phyloP scores from a whole-genome alignment of 1,140 invertebrate species.

The Condylostylus longicornis region DNA sequence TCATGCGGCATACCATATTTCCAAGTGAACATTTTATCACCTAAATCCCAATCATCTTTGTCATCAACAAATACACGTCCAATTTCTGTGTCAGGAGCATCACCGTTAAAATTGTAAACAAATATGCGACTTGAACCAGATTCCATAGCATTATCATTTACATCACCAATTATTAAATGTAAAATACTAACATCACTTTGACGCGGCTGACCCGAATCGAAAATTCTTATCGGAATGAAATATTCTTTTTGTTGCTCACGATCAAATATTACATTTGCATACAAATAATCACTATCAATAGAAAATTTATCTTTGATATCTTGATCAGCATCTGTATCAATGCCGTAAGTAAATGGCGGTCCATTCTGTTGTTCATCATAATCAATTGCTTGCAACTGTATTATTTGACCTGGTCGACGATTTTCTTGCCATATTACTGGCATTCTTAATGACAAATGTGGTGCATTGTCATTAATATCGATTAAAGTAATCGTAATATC shows the following conservation, averaged over 20 bases:
- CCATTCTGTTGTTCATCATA: constrained; percentile 65
- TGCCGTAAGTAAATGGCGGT: constrained; percentile 57
- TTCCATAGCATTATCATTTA: constrained; percentile 75
- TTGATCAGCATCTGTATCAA: constrained; percentile 47
- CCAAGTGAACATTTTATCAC: constrained; percentile 73
- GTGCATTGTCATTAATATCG: constrained; percentile 84
- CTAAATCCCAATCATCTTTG: constrained; percentile 83
- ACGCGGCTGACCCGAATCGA: constrained; percentile 57
- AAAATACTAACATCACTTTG: constrained; percentile 60
- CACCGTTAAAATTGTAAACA: constrained; percentile 79
- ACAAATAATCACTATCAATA: constrained; percentile 40
- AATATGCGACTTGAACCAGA: constrained; percentile 72
- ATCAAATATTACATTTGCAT: constrained; percentile 61
- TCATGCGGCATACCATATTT: constrained; percentile 33
- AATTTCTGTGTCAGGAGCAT: constrained; percentile 58
- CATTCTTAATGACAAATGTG: constrained; percentile 61
- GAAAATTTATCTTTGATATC: constrained; percentile 57
- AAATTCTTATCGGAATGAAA: constrained; percentile 71
- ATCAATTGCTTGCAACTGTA: constrained; percentile 58
- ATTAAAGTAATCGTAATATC: constrained; percentile 59
- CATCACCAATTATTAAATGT: constrained; percentile 75
- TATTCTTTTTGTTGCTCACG: constrained; percentile 79
- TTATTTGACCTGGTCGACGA: constrained; percentile 49
- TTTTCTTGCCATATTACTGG: constrained; percentile 75
- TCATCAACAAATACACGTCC: constrained; percentile 83